phyloP scores from a whole-genome alignment of 1,140 invertebrate species.

The Drosophila tropicalis region DNA sequence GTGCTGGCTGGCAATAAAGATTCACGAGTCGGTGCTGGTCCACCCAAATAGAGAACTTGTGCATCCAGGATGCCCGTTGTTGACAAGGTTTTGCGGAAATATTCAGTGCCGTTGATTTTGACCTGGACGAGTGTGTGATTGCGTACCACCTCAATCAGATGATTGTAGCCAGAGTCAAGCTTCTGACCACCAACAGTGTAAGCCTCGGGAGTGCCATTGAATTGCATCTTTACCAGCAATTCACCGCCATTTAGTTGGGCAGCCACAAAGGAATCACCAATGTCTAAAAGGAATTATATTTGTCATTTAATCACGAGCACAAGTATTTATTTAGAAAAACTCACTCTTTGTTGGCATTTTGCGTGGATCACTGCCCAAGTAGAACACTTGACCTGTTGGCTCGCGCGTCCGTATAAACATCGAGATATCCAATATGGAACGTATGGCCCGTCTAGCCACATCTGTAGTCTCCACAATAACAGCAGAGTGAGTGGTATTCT shows the following conservation, averaged over 20 bases:
- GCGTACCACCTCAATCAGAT: conserved; percentile 92
- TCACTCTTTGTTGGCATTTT: conserved; percentile 70
- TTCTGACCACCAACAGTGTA: conserved; percentile 92
- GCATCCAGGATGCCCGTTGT: conserved; percentile 91
- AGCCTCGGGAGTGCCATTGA: conserved; percentile 90
- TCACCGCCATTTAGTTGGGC: conserved; percentile 91
- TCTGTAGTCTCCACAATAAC: conserved; percentile 89
- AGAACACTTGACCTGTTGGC: conserved; percentile 93
- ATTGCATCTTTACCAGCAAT: conserved; percentile 90
- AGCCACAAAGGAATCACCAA: conserved; percentile 87
- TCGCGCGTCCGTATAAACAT: conserved; percentile 96
- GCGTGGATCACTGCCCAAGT: conserved; percentile 89
- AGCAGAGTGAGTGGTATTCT: conserved; percentile 89
- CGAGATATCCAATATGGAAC: conserved; percentile 93
- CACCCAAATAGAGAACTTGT: conserved; percentile 91
- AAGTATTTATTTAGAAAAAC: conserved; percentile 1
- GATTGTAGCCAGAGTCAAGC: conserved; percentile 92
- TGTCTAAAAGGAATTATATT: conserved; percentile 49
- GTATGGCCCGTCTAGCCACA: conserved; percentile 87
- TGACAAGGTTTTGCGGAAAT: conserved; percentile 91
- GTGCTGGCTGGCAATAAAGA: conserved; percentile 61
- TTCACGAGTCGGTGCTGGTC: conserved; percentile 84
- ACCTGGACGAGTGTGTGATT: conserved; percentile 92
- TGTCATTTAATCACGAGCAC: background rate
- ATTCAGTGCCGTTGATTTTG: conserved; percentile 93